Conservation (phyloP, 2,888 invertebrate species). For the Biston betularia region DNA sequence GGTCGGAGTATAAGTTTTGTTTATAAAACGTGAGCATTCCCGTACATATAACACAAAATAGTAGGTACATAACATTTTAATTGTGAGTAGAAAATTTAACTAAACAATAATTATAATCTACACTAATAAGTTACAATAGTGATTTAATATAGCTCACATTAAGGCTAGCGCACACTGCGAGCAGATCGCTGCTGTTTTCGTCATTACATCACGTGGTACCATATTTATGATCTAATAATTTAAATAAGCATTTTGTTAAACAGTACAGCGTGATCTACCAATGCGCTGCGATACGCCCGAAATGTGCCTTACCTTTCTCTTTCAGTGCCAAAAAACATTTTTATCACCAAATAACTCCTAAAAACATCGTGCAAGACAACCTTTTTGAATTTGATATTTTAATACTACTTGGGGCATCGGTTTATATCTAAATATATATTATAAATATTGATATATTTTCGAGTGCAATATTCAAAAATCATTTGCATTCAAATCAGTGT, state of each 20-base stretch:
- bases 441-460: background rate
- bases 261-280: background rate
- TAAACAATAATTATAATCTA: constrained; percentile 7
- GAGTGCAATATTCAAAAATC: background rate
- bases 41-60: background rate
- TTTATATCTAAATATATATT: constrained; percentile 6
- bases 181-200: background rate
- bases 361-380: constrained; percentile 1
- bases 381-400: constrained; percentile 4
- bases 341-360: constrained; percentile 3
- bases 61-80: constrained; percentile 7
- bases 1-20: no score
- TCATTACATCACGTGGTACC: background rate
- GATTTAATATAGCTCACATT: constrained; percentile 3
- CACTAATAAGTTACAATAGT: constrained; percentile 1
- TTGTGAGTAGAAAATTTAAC: constrained; percentile 21
- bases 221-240: no score
- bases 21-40: background rate
- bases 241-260: no score
- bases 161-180: background rate
- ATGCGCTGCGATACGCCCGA: background rate
- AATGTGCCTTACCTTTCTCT: constrained; percentile 1
- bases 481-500: background rate
- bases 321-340: constrained; percentile 4
- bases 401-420: constrained; percentile 13